Percentiles rank a stretch among this genome's conserved stretches.
Conservation (phyloP, 2,113 vertebrate species). For the Petroica traversi region DNA sequence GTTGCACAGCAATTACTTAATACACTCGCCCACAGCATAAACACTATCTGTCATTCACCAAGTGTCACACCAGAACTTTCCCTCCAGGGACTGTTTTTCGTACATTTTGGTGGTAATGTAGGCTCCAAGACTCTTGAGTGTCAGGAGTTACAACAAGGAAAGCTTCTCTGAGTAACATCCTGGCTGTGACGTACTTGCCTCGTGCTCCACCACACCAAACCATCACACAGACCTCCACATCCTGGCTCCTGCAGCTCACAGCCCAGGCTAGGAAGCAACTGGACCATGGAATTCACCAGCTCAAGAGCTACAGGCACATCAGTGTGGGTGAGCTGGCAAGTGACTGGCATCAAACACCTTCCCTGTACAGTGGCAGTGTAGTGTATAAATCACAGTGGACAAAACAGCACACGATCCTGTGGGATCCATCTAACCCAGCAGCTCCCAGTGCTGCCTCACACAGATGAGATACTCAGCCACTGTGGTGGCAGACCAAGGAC, state of each 20-base stretch:
- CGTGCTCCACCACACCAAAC: neutral
- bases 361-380: rapidly evolving
- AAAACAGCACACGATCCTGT: neutral
- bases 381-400: neutral
- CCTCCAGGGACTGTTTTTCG: neutral
- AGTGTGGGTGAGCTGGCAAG: neutral
- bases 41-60: neutral
- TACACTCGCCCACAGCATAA: neutral
- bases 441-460: neutral
- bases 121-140: rapidly evolving
- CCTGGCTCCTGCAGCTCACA: neutral
- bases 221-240: neutral
- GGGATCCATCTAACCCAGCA: neutral
- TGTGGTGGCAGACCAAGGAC: neutral
- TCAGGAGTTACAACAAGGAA: neutral
- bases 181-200: rapidly evolving
- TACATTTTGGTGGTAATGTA: neutral
- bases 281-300: neutral
- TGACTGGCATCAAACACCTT: neutral
- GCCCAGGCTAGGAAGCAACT: neutral
- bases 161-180: neutral
- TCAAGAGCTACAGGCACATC: neutral
- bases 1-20: neutral
- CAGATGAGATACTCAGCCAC: neutral
- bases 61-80: neutral